phyloP scores from a whole-genome alignment of 2,797 vertebrate species.

The Spheniscus humboldti region DNA sequence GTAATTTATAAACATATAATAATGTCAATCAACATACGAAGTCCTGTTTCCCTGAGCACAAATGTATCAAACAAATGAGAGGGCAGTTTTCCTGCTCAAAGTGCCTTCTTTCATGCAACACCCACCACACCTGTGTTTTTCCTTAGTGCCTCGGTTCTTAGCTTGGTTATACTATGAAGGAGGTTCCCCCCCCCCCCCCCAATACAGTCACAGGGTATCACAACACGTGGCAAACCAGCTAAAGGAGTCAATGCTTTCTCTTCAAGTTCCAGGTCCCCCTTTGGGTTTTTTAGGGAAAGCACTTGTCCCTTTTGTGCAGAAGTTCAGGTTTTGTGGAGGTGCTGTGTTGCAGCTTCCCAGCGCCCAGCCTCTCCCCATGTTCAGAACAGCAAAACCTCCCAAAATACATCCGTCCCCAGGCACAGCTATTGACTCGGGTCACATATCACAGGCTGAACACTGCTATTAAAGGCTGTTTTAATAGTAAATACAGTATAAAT shows the following conservation, averaged over 20 bases:
- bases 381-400: background rate
- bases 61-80: background rate
- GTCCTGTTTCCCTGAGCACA: background rate
- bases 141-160: background rate
- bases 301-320: background rate
- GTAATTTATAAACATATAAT: background rate
- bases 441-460: background rate
- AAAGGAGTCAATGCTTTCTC: background rate
- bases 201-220: background rate
- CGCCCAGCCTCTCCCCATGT: rapidly evolving
- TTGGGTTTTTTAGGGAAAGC: background rate
- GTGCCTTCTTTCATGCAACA: background rate
- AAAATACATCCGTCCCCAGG: background rate
- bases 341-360: background rate
- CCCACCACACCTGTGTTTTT: background rate
- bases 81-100: background rate
- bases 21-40: background rate
- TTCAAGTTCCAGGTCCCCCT: background rate
- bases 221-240: background rate
- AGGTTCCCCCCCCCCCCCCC: background rate
- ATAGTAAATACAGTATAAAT: background rate
- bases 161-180: background rate
- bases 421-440: background rate
- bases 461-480: background rate
- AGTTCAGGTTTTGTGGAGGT: background rate